Base-by-base conservation (phyloP, 2,797 vertebrate species). In the Botia kubotai region DNA sequence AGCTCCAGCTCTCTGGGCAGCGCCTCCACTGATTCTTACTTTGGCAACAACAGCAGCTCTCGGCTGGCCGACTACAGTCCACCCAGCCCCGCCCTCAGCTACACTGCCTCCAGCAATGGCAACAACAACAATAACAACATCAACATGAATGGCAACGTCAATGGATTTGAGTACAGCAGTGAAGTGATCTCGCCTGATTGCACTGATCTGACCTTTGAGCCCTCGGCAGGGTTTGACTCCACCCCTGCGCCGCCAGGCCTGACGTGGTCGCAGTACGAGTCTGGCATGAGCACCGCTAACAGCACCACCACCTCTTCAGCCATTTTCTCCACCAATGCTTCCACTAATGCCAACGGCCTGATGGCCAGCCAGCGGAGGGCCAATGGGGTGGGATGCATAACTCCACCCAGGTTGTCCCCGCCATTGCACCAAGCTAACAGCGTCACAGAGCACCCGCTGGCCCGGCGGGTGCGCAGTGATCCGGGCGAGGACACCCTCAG, bases 1-100 rank as follows among this genome's bases (percentile, higher is more conserved):
- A 97, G 97, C 72, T 97, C 96, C 88, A 97, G 97, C 87, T 98
- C 97, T 0, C 90, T 98, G 39, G 97, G 97, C 88, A 97, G 97
- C 66, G 95, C 96, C 80, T 98, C 97, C 88, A 97, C 96, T 3
- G 97, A 98, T 91, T 97, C 97, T 5, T 97, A 96, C 91, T 97
- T 97, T 21, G 97, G 96, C 1, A 94, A 93, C 82, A 94, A 91
- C 36, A 89, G 90, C 13, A 89, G 93, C 82, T 92, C 94, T 0
- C 92, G 95, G 83, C 86, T 97, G 92, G 93, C 96, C 0, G 95
- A 97, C 87, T 98, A 96, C 90, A 98, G 97, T 86, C 97, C 97
- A 0, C 96, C 97, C 7, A 97, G 96, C 92, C 96, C 97, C 0
- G 94, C 96, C 0, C 94, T 97, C 52, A 95, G 94, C 91, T 96